Evolutionary conservation across 2,888 invertebrate genomes (phyloP).

Genomic region (Epinotia brunnichana): DNA sequence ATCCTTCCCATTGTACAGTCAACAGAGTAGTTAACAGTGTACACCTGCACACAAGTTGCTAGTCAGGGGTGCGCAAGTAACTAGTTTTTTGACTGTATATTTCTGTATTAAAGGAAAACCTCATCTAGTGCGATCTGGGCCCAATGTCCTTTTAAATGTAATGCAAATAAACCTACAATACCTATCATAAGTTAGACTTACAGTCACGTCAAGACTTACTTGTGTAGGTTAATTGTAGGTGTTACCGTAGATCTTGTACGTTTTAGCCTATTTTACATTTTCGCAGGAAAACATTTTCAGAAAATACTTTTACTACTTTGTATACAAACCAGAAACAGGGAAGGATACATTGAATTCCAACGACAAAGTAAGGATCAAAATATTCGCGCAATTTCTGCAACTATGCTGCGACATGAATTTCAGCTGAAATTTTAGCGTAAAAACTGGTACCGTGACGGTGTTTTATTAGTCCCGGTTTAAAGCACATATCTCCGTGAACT

Average conservation of each 20-base stretch:
- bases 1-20: too few species aligned
- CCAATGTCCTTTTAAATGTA: background rate
- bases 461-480: conserved; percentile 42
- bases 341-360: background rate
- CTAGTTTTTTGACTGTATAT: too few species aligned
- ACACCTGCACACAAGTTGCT: too few species aligned
- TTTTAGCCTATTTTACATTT: background rate
- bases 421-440: conserved; percentile 25
- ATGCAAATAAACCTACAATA: background rate
- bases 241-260: background rate
- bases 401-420: conserved; percentile 24
- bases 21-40: too few species aligned
- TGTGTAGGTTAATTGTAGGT: background rate
- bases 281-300: background rate
- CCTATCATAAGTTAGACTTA: background rate
- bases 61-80: too few species aligned
- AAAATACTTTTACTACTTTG: background rate
- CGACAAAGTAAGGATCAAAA: background rate
- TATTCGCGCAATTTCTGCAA: conserved; percentile 21
- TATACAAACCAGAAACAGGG: background rate
- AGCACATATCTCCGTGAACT: conserved; percentile 44
- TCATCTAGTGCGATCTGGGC: too few species aligned
- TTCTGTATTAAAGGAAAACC: too few species aligned
- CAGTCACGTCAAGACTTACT: background rate
- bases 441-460: conserved; percentile 28